phyloP scores from a whole-genome alignment of 92 coral and sea anemone species.

The Hydrozoanthus gracilis region DNA sequence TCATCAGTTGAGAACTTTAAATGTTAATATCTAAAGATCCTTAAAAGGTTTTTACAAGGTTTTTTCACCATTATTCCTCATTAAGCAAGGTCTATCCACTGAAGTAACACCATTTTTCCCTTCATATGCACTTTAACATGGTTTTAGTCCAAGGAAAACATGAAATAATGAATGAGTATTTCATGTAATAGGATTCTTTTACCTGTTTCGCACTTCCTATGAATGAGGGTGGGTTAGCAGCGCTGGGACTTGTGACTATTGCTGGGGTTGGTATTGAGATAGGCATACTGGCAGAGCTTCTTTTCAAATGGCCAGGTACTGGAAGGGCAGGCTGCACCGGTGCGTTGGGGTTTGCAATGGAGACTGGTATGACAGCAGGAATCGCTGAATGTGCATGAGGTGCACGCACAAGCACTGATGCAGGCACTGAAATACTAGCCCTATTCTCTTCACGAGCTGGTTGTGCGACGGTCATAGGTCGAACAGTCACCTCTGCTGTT shows the following conservation, averaged over 20 bases:
- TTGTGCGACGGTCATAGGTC: slow-evolving; percentile 15
- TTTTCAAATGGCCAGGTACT: slow-evolving; percentile 83
- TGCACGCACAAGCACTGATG: slow-evolving; percentile 86
- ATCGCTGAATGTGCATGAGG: slow-evolving; percentile 62
- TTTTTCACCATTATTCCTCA: too few relatives aligned
- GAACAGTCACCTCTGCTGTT: slow-evolving; percentile 18
- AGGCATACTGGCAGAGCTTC: slow-evolving; percentile 77
- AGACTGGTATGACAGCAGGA: slow-evolving; percentile 91
- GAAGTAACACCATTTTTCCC: too few relatives aligned
- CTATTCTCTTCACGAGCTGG: slow-evolving; percentile 35
- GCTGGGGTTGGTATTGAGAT: slow-evolving; percentile 99
- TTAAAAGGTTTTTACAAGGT: too few relatives aligned
- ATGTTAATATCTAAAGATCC: too few relatives aligned
- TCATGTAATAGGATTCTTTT: neutral
- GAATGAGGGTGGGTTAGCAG: slow-evolving; percentile 81
- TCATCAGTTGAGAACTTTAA: too few relatives aligned
- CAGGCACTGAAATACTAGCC: slow-evolving; percentile 73
- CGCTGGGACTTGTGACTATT: slow-evolving; percentile 88
- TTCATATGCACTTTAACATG: too few relatives aligned
- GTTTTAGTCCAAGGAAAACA: too few relatives aligned
- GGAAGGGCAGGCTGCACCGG: slow-evolving; percentile 95
- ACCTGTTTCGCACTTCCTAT: slow-evolving; percentile 97
- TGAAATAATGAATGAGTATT: too few relatives aligned
- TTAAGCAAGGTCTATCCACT: too few relatives aligned
- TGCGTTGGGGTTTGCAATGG: slow-evolving; percentile 93